A percentile compares a stretch with the other conserved stretches of the same genome.
Evolutionary conservation across 1,140 invertebrate genomes (phyloP).

Genomic region (Sitodiplosis mosellana): DNA sequence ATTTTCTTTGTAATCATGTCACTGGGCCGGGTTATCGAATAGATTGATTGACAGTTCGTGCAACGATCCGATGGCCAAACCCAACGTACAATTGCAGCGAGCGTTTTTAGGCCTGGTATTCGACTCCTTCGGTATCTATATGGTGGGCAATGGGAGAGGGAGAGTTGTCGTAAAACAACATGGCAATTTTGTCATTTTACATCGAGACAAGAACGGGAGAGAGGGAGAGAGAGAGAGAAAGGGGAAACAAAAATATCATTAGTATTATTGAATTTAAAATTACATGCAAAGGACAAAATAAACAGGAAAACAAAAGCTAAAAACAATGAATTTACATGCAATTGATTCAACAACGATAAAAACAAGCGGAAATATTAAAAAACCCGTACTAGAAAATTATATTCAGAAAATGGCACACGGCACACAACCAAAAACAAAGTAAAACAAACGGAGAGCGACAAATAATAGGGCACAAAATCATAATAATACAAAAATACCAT

Average conservation of each 20-base stretch:
- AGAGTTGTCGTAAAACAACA: not conserved
- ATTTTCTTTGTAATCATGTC: conserved; percentile 11
- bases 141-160: not conserved
- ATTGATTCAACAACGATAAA: too few relatives aligned
- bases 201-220: conserved; percentile 1
- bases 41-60: conserved; percentile 27
- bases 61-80: conserved; percentile 47
- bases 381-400: too few relatives aligned
- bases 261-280: not conserved
- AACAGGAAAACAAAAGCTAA: conserved; percentile 3
- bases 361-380: too few relatives aligned
- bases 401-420: too few relatives aligned
- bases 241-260: not conserved
- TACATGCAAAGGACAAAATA: too few relatives aligned
- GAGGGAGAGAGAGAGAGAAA: not conserved
- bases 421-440: too few relatives aligned
- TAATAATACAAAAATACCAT: too few relatives aligned
- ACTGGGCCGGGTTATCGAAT: conserved; percentile 11
- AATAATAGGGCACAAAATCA: too few relatives aligned
- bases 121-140: conserved; percentile 75
- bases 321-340: conserved; percentile 23
- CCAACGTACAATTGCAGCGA: conserved; percentile 39
- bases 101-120: conserved; percentile 77
- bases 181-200: not conserved
- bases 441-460: too few relatives aligned